These are phyloP conservation scores for Notarius lentiginosus DNA, from an alignment of 2,113 vertebrate genomes.

Conservation along the genomic window DNA sequence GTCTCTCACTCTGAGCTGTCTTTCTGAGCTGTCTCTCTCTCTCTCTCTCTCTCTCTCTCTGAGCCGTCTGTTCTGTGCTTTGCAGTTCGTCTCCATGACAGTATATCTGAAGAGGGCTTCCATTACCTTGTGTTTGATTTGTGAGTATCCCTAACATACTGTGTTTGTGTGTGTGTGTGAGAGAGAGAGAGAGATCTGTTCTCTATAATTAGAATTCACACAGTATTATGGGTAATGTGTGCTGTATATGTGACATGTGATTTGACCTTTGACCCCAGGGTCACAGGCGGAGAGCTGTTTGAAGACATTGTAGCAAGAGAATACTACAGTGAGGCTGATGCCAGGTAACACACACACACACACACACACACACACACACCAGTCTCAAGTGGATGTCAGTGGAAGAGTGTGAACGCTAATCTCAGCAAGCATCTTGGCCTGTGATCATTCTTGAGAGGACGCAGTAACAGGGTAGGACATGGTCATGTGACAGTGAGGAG, in stretches of 20 bases:
- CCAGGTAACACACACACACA: slow-evolving; percentile 76
- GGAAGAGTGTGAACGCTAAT: neutral
- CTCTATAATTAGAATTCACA: neutral
- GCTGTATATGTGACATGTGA: neutral
- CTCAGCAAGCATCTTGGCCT: too few species aligned
- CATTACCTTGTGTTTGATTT: slow-evolving; percentile 64
- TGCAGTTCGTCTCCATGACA: slow-evolving; percentile 3
- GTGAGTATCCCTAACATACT: slow-evolving; percentile 31
- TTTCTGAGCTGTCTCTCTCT: neutral
- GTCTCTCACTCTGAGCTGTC: neutral
- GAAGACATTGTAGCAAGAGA: slow-evolving; percentile 94
- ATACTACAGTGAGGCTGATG: slow-evolving; percentile 94
- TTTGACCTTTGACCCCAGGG: slow-evolving; percentile 70
- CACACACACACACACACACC: slow-evolving; percentile 32
- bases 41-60: neutral
- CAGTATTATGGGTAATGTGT: neutral
- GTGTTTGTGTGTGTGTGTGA: too few species aligned
- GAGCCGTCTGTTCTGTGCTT: neutral
- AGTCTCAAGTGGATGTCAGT: neutral
- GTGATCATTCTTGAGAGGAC: too few species aligned
- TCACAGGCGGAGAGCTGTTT: slow-evolving; percentile 92
- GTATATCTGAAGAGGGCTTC: too few species aligned
- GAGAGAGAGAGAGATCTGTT: neutral
- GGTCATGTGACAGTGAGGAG: neutral
- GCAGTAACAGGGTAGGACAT: too few species aligned